Evolutionary conservation across 35 echinoderm and acorn worm genomes (phyloP).

Genomic region (Patiria miniata): DNA sequence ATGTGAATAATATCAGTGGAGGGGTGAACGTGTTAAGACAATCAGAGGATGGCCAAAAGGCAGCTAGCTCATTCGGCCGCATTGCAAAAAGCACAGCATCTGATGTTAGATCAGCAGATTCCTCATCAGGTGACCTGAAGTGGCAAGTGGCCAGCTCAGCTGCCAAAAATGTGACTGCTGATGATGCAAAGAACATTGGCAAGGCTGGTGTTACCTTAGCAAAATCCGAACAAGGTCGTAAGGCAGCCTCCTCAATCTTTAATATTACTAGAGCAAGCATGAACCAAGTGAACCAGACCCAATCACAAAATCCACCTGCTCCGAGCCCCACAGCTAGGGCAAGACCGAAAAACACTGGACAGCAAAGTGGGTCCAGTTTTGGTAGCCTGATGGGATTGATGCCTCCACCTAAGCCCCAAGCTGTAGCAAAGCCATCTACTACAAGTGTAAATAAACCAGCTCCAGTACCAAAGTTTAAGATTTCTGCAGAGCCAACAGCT

Average conservation of each 20-base stretch:
- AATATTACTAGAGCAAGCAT: not conserved
- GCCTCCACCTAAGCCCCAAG: constrained; percentile 1
- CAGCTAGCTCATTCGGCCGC: not conserved
- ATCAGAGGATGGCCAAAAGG: constrained; percentile 6
- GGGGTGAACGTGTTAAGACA: not conserved
- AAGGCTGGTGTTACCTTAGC: constrained; percentile 1
- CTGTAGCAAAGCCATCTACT: not conserved
- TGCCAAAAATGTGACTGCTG: constrained; percentile 51
- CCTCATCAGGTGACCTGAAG: constrained; percentile 2
- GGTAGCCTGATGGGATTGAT: not conserved
- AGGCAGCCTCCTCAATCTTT: constrained; percentile 26
- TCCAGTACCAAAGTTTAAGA: constrained; percentile 48
- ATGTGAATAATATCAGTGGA: constrained; percentile 10
- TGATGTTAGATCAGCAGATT: constrained; percentile 16
- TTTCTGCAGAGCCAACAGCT: constrained; percentile 1
- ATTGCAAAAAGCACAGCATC: constrained; percentile 7
- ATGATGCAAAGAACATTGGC: constrained; percentile 38
- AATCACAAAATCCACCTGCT: not conserved
- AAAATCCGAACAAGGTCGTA: constrained; percentile 29
- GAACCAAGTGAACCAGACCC: not conserved
- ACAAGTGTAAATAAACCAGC: constrained; percentile 19
- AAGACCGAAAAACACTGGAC: constrained; percentile 47
- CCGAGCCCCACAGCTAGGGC: constrained; percentile 55
- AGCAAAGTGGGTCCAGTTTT: not conserved
- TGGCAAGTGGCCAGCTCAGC: constrained; percentile 40